Conservation (phyloP, 2,888 invertebrate species). For the Carpatolechia fugitivella region DNA sequence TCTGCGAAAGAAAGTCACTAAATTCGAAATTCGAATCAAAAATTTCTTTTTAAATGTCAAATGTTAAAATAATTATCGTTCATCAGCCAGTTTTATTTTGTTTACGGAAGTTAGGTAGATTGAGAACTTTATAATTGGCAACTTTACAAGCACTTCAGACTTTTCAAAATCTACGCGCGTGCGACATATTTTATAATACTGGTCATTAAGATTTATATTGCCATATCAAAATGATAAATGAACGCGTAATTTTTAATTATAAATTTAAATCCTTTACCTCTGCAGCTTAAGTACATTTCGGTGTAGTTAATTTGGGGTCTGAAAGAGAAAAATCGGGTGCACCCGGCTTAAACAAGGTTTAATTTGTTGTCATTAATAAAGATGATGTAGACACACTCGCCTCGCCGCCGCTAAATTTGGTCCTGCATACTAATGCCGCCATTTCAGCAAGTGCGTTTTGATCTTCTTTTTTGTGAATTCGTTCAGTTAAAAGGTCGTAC, state of each 20-base stretch:
- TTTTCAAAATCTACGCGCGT: no score
- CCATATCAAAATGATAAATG: neutral
- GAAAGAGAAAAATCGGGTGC: slow-evolving; percentile 64
- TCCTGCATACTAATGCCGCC: slow-evolving; percentile 16
- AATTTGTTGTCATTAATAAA: slow-evolving; percentile 71
- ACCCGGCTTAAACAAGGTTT: slow-evolving; percentile 55
- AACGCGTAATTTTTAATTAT: slow-evolving; percentile 33
- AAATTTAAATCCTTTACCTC: slow-evolving; percentile 39
- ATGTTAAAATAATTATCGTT: no score
- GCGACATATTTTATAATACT: neutral
- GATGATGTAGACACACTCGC: slow-evolving; percentile 58
- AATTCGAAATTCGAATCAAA: slow-evolving; percentile 32
- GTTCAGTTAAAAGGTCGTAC: neutral
- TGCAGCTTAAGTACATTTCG: slow-evolving; percentile 60
- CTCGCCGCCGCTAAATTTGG: slow-evolving; percentile 35
- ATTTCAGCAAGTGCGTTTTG: slow-evolving; percentile 15
- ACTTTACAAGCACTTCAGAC: no score
- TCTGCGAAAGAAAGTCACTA: slow-evolving; percentile 26
- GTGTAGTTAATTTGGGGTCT: slow-evolving; percentile 66
- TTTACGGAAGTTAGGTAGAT: no score
- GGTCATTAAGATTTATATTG: neutral
- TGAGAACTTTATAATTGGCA: no score
- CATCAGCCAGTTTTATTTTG: slow-evolving; percentile 18
- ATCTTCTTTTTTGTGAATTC: slow-evolving; percentile 9
- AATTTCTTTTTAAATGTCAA: slow-evolving; percentile 22